Evolutionary conservation across 2,797 vertebrate genomes (phyloP).

Genomic region (Telmatherina bonti): DNA sequence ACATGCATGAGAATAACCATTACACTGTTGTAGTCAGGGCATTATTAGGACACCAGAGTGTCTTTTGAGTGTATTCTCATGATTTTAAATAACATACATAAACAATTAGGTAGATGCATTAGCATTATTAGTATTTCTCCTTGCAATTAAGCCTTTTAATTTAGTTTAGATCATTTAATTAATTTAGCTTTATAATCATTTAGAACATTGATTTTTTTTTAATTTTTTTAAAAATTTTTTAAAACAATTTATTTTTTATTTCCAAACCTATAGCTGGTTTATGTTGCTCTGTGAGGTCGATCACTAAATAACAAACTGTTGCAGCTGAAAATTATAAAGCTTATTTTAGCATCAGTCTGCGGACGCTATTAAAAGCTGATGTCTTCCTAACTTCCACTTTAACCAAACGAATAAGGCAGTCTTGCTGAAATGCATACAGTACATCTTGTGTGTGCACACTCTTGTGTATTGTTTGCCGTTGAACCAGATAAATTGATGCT

Average conservation of each 20-base stretch:
- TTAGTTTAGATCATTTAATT: background rate
- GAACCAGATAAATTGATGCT: conserved; percentile 22
- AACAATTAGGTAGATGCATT: background rate
- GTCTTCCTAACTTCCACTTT: background rate
- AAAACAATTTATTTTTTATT: background rate
- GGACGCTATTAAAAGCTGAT: background rate
- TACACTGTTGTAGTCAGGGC: background rate
- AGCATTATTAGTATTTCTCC: background rate
- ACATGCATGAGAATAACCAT: background rate
- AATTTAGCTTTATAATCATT: background rate
- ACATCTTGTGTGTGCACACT: conserved; percentile 7
- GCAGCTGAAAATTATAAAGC: background rate
- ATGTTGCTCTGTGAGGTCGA: background rate
- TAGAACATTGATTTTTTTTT: no score
- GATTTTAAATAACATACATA: background rate
- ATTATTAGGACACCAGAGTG: background rate
- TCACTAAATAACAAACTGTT: background rate
- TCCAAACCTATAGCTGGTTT: background rate
- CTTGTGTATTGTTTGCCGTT: conserved; percentile 21
- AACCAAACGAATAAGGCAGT: background rate
- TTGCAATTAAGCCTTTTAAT: background rate
- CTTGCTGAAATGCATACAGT: background rate
- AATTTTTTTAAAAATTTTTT: background rate
- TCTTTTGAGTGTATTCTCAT: background rate
- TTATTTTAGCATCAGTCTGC: background rate